phyloP scores from a whole-genome alignment of 2,888 invertebrate species.

The Sminthurides aquaticus region DNA sequence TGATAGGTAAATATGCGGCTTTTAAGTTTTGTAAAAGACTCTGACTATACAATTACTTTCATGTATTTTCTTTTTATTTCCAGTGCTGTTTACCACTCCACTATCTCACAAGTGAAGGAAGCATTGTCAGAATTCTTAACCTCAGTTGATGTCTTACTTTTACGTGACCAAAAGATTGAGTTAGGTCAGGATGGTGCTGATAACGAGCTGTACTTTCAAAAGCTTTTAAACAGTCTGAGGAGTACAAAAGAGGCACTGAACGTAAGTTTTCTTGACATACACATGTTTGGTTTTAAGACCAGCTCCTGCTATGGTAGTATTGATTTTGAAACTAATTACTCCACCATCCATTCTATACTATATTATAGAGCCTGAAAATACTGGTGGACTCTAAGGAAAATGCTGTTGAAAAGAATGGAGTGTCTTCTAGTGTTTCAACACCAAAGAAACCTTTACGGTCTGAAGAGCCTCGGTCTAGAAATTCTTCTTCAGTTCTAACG shows the following conservation, averaged over 20 bases:
- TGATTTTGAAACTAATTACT: neutral
- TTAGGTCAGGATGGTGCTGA: conserved; percentile 33
- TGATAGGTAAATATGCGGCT: conserved; percentile 37
- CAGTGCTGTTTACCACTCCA: conserved; percentile 42
- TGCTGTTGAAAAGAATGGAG: neutral
- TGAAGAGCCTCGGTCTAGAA: neutral
- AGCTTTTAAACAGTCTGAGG: conserved; percentile 38
- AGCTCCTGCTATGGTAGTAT: too few species aligned
- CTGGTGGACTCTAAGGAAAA: conserved; percentile 39
- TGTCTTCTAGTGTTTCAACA: neutral
- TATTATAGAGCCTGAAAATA: conserved; percentile 37
- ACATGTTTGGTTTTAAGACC: too few species aligned
- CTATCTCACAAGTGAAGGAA: conserved; percentile 42
- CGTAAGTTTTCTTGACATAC: conserved; percentile 34
- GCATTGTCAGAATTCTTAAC: conserved; percentile 42
- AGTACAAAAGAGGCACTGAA: conserved; percentile 40
- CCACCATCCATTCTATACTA: too few species aligned
- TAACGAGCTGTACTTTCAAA: conserved; percentile 40
- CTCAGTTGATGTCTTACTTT: conserved; percentile 41
- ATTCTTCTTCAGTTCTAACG: neutral
- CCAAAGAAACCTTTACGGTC: neutral
- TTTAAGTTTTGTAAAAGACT: too few species aligned
- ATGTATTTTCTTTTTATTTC: conserved; percentile 1
- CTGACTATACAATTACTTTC: neutral
- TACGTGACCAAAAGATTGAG: conserved; percentile 30